Evolutionary conservation across 37 sponge, comb jelly and placozoan species (phyloP), one percentile per base, ranked within the genome.

Genomic region (Agelas oroides): DNA sequence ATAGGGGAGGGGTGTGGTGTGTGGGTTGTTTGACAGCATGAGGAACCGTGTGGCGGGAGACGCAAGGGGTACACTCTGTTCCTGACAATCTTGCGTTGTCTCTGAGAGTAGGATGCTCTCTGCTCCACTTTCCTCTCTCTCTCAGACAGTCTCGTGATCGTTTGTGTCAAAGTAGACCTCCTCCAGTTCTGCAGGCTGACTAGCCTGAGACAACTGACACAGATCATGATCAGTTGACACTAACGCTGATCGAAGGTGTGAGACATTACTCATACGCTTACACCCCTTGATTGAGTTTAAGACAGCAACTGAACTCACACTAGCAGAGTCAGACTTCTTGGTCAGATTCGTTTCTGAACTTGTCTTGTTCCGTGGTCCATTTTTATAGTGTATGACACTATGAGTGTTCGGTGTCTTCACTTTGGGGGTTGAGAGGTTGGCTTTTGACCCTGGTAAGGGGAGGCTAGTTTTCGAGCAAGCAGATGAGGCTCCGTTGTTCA

Each of bases 1-100:
- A 73, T 80, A 52, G n/a, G 86, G 71, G 27, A 63, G n/a, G 25
- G 94, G 94, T 0, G 53, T 33, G 60, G 66, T 38, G 73, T 93
- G 94, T 61, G 94, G 94, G 83, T 93, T 73, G 18, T 90, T 73
- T 1, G 82, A 80, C 24, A 70, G 40, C 18, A 25, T 61, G 24
- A 86, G 69, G 61, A 39, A 86, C 5, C 23, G 2, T 16, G 38
- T 27, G 39, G 38, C 55, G 35, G 41, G 5, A 57, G 59, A 36
- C 8, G 57, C 15, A 38, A 53, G 13, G 36, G 58, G 33, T 1
- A 28, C 19, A 31, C 33, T 33, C 62, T 61, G 62, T 14, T 11
- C 5, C 68, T 19, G 68, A 67, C 33, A 33, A 30, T 31, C 2
- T 31, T 2, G 30, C 27, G 33, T 16, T 67, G 20, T 12, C 68